phyloP scores from a whole-genome alignment of 2,113 vertebrate species.

The Ciconia maguari region DNA sequence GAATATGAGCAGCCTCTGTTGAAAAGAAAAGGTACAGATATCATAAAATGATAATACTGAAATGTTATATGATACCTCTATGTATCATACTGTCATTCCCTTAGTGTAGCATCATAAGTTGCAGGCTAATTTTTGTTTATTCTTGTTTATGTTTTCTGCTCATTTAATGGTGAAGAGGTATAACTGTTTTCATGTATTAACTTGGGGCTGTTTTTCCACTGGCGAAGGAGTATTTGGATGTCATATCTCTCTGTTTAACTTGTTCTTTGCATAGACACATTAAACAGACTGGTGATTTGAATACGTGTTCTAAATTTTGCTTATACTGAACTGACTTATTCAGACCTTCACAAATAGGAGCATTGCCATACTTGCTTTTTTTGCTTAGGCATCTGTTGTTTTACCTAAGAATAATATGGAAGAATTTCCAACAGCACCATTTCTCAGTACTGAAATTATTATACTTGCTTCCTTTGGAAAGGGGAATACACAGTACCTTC shows the following conservation, averaged over 20 bases:
- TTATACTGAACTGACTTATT: background rate
- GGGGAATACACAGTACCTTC: background rate
- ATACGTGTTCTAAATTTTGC: background rate
- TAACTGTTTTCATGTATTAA: background rate
- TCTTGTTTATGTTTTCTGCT: background rate
- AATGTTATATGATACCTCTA: background rate
- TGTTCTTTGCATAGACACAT: background rate
- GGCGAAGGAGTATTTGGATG: background rate
- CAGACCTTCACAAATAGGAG: background rate
- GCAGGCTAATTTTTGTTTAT: background rate
- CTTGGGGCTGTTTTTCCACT: background rate
- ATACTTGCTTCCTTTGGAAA: background rate
- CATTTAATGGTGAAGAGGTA: background rate
- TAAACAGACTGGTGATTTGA: slow-evolving; percentile 35
- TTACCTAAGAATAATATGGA: slow-evolving; percentile 8
- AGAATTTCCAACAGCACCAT: background rate
- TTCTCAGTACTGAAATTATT: background rate
- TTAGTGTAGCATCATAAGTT: background rate
- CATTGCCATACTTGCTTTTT: background rate
- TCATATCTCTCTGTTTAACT: background rate
- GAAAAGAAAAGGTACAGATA: background rate
- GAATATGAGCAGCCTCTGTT: background rate
- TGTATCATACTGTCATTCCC: background rate
- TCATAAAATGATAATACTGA: background rate
- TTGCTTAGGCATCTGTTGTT: background rate